A percentile compares a stretch with the other conserved stretches of the same genome.
phyloP scores from a whole-genome alignment of 2,113 vertebrate genomes.

The Arvicanthis niloticus region DNA sequence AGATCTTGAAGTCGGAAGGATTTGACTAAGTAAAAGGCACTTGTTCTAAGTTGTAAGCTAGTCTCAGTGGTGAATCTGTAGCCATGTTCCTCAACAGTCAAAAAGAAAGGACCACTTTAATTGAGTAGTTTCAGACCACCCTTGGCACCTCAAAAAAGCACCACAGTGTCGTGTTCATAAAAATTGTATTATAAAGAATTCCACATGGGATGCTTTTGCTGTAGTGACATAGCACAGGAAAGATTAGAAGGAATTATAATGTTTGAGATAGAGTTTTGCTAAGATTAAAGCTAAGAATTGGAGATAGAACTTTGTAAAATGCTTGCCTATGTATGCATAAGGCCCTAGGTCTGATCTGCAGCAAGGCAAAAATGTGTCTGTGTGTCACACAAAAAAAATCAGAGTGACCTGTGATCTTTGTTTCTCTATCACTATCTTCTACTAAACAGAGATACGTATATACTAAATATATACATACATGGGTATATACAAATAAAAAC shows the following conservation, averaged over 20 bases:
- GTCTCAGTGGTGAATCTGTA: neutral
- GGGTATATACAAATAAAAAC: neutral
- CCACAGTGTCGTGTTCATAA: neutral
- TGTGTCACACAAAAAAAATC: neutral
- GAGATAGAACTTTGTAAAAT: neutral
- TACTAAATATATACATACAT: rapidly evolving
- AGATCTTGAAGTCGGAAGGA: neutral
- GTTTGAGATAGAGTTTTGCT: neutral
- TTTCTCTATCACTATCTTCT: neutral
- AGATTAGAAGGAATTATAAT: neutral
- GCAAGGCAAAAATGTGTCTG: neutral
- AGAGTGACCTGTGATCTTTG: neutral
- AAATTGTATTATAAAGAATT: constrained; percentile 5
- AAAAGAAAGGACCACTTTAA: neutral
- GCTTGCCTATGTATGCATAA: neutral
- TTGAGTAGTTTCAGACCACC: neutral
- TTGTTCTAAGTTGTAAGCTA: neutral
- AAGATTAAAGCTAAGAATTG: neutral
- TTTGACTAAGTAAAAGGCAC: neutral
- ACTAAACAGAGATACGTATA: neutral
- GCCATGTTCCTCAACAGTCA: neutral
- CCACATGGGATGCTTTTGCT: neutral
- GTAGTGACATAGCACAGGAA: neutral
- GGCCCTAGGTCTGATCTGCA: neutral
- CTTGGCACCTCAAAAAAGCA: neutral